Evolutionary conservation across 2,888 invertebrate species (phyloP).

Genomic region (Ochropleura leucogaster): DNA sequence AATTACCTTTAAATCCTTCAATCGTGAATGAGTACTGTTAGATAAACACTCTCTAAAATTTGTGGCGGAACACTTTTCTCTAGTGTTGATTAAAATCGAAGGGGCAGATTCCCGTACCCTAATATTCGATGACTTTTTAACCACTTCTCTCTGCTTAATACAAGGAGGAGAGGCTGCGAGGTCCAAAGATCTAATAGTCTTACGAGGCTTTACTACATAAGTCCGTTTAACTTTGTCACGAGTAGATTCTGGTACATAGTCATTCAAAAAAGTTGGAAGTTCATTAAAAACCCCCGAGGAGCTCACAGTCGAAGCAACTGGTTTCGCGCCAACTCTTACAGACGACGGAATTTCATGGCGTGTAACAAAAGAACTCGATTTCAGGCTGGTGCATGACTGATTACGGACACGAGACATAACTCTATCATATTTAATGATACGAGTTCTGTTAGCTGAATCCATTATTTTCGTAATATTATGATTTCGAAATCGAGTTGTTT

Average conservation of each 20-base stretch:
- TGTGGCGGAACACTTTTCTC: slow-evolving; percentile 74
- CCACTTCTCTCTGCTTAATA: slow-evolving; percentile 56
- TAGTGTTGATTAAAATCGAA: slow-evolving; percentile 67
- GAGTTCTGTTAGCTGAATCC: slow-evolving; percentile 65
- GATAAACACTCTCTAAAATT: slow-evolving; percentile 78
- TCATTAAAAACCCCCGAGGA: slow-evolving; percentile 79
- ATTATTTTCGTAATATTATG: slow-evolving; percentile 65
- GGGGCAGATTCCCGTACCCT: slow-evolving; percentile 76
- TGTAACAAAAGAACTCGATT: slow-evolving; percentile 76
- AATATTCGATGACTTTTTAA: slow-evolving; percentile 64
- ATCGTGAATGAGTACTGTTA: slow-evolving; percentile 79
- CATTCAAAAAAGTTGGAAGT: slow-evolving; percentile 82
- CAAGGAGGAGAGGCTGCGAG: slow-evolving; percentile 76
- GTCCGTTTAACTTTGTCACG: slow-evolving; percentile 70
- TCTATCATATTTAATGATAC: slow-evolving; percentile 77
- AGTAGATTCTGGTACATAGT: slow-evolving; percentile 74
- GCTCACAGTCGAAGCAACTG: slow-evolving; percentile 77
- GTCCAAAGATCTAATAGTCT: slow-evolving; percentile 82
- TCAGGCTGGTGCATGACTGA: slow-evolving; percentile 71
- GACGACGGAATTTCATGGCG: slow-evolving; percentile 79
- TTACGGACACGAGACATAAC: slow-evolving; percentile 84
- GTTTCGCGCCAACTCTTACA: slow-evolving; percentile 81
- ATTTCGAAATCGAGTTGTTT: slow-evolving; percentile 59
- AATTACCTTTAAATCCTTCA: slow-evolving; percentile 83
- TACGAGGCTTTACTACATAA: slow-evolving; percentile 81